phyloP scores from a whole-genome alignment of 2,797 vertebrate species.

The Ataeniobius toweri region DNA sequence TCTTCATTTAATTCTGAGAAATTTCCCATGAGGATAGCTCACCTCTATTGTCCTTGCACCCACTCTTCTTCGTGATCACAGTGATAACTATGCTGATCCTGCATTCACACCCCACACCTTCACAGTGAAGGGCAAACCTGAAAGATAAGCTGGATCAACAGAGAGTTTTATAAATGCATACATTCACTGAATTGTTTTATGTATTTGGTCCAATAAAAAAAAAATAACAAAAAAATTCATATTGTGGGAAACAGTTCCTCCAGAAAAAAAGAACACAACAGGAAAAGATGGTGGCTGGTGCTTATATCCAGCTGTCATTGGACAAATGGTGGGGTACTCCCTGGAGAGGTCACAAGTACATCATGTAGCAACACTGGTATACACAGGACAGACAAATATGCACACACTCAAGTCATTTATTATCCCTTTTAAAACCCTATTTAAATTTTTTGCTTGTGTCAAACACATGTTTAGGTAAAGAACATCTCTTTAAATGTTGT shows the following conservation, averaged over 20 bases:
- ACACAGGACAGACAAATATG: neutral
- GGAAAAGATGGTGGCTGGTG: neutral
- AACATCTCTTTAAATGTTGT: too few species aligned
- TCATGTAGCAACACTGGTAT: neutral
- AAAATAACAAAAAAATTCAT: neutral
- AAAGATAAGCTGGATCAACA: conserved; percentile 17
- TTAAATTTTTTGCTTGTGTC: too few species aligned
- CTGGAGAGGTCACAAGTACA: neutral
- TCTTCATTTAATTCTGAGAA: conserved; percentile 70
- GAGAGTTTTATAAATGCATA: neutral
- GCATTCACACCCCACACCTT: conserved; percentile 59
- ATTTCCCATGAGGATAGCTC: conserved; percentile 69
- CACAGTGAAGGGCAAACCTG: conserved; percentile 34
- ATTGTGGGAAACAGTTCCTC: neutral
- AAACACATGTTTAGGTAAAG: too few species aligned
- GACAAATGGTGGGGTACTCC: neutral
- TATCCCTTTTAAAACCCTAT: too few species aligned
- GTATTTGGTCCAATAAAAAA: neutral
- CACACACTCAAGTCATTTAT: neutral
- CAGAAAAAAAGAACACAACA: neutral
- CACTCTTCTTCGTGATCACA: conserved; percentile 61
- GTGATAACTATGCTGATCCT: conserved; percentile 63
- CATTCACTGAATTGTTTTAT: neutral
- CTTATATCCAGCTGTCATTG: neutral
- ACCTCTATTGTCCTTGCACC: conserved; percentile 73